phyloP scores from a whole-genome alignment of 2,113 vertebrate species.

The Elephantulus edwardii region DNA sequence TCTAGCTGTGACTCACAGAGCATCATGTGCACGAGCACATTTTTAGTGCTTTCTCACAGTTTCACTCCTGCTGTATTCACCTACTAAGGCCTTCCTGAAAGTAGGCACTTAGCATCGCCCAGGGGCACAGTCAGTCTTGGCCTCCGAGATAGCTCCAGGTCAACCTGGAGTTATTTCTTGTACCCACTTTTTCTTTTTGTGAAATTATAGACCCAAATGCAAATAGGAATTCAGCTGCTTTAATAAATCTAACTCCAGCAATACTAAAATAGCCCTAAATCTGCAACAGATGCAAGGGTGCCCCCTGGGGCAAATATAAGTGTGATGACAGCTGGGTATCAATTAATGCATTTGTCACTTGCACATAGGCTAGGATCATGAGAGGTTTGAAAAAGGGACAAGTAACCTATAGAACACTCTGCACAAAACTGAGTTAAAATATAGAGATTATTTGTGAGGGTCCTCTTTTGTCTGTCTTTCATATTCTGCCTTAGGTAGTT shows the following conservation, averaged over 20 bases:
- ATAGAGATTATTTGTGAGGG: neutral
- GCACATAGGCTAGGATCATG: conserved; percentile 12
- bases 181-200: conserved; percentile 1
- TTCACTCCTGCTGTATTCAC: neutral
- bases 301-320: conserved; percentile 67
- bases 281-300: conserved; percentile 65
- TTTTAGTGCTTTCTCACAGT: conserved; percentile 36
- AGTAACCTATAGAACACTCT: conserved; percentile 4
- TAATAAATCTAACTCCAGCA: conserved; percentile 62
- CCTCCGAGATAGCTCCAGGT: neutral
- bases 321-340: conserved; percentile 74
- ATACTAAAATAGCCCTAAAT: conserved; percentile 70
- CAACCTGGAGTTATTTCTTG: neutral
- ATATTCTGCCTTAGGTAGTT: neutral
- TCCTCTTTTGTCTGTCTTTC: conserved; percentile 29
- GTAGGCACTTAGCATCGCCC: neutral
- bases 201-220: conserved; percentile 21
- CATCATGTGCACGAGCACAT: neutral
- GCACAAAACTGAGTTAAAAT: conserved; percentile 1
- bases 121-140: neutral
- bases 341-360: conserved; percentile 69
- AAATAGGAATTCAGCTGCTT: conserved; percentile 48
- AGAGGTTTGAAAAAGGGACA: conserved; percentile 49
- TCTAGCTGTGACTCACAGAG: neutral
- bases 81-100: neutral